Base-by-base conservation (phyloP, 2,888 invertebrate species). In the Eupithecia subumbrata region DNA sequence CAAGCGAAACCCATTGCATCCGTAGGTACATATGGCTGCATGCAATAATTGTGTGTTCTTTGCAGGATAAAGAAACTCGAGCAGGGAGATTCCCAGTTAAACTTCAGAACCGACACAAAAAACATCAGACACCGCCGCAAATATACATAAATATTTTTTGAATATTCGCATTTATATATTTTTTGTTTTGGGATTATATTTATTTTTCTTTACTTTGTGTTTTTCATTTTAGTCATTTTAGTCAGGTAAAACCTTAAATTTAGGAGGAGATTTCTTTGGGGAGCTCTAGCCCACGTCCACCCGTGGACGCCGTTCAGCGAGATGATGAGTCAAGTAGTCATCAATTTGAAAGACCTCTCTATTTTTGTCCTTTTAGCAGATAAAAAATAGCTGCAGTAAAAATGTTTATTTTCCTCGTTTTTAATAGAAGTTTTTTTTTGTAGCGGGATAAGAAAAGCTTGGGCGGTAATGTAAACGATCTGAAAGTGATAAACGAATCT, bases 401-500 rank as follows among this genome's bases (percentile, higher is more conserved):
- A 2, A 30, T 14, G 3, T 30, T 16, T 16, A 30, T 70, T 67
- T 64, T 72, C 4, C 43, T 56, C 43, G 34, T 56, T 69, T 48
- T 37, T 43, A 52, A 63, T 72, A 30, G 18, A 56, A 74, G 56
- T 11, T 68, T 67, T 78, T 67, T 78, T 76, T 74, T 75, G 48
- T 71, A 86, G 86, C 86, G 84, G 30, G 84, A 81, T 30, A 82
- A 84, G 67, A 87, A 84, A 74, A 84, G 80, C 18, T 71, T 78
- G 2, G 83, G 84, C 73, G 79, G 79, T 18, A 84, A 82, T 71
- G 60, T 82, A 2, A 81, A 77, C 37, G 92, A 92, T 40, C 70
- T 92, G 78, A 91, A 88, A 75, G 76, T 82, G 8, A 48, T 87
- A 45, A 92, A 89, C 75, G 93, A 93, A 11, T 73, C 87, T 0